Evolutionary conservation across 1,140 invertebrate species (phyloP), one percentile per base, ranked within the genome.

Genomic region (Caerostris extrusa): DNA sequence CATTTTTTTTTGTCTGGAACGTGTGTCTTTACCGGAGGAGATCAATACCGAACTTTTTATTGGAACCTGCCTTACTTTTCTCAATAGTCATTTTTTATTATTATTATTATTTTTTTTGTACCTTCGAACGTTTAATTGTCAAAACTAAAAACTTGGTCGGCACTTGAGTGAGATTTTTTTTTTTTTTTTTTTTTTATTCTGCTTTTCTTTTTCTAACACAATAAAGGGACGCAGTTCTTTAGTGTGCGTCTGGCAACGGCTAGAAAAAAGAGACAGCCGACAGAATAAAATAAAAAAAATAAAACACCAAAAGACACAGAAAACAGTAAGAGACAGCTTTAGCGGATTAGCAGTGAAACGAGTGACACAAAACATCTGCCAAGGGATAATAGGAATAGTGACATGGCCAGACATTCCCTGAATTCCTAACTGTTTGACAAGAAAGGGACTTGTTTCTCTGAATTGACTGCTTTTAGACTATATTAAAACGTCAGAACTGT

Each of bases 321-420:
- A 58, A 7, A 67, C 50, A 86, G 77, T 58, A 67, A 85, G 69
- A 87, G 77, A 77, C 77, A 93, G 83, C 77, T 71, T 83, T 83
- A 93, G 83, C 82, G 91, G 91, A 93, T 93, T 93, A 93, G 83
- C 83, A 87, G 91, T 93, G 91, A 93, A 87, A 93, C 83, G 67
- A 93, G 61, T 93, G 91, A 93, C 91, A 87, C 91, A 87, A 87
- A 93, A 93, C 91, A 93, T 93, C 91, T 87, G 91, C 91, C 83
- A 19, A 50, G 17, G 67, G 83, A 87, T 93, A 93, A 93, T 93
- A 71, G 91, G 67, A 71, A 93, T 57, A 87, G 82, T 87, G 91
- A 93, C 91, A 93, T 87, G 91, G 57, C 82, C 56, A 53, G 91
- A 93, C 91, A n/a, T n/a, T n/a, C 34, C 69, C 34, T 50, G 69